Conservation (phyloP, 2,888 invertebrate genomes). For the Lampropteryx suffumata region DNA sequence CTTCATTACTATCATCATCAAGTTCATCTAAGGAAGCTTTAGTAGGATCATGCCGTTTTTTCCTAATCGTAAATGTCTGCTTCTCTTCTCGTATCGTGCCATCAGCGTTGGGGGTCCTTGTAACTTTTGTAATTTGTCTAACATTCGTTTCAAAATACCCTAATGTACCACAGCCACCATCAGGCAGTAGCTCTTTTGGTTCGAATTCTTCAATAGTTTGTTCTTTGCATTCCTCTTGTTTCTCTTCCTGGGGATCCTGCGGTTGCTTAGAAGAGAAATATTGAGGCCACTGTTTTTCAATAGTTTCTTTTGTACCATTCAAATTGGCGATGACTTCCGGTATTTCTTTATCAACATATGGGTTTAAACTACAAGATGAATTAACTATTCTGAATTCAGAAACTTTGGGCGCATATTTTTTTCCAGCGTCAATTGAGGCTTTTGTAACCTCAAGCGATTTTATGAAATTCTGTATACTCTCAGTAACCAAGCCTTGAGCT, state of each 20-base stretch:
- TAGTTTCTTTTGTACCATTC: not conserved
- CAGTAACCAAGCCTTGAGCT: constrained; percentile 34
- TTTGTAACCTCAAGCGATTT: constrained; percentile 39
- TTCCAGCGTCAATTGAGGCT: constrained; percentile 30
- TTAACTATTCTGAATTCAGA: constrained; percentile 12
- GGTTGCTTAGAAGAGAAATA: constrained; percentile 2
- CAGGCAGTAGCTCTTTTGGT: not conserved
- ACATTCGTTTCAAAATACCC: constrained; percentile 47
- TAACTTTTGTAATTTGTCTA: constrained; percentile 45
- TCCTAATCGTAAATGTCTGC: constrained; percentile 40
- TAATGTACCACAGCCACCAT: constrained; percentile 33
- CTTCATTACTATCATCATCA: constrained; percentile 12
- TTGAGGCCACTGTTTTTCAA: not conserved
- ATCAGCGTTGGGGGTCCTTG: constrained; percentile 42
- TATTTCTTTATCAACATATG: not conserved
- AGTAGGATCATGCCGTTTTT: constrained; percentile 39
- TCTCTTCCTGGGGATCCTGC: too few species aligned
- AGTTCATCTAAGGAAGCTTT: constrained; percentile 30
- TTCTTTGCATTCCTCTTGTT: not conserved
- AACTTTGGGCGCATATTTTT: not conserved
- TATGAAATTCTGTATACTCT: constrained; percentile 42
- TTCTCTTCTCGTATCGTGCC: constrained; percentile 48
- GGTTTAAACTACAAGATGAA: constrained; percentile 16
- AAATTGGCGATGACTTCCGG: not conserved
- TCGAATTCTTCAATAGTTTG: not conserved